A percentile compares a stretch with the other conserved stretches of the same genome.
Conservation (phyloP, 2,797 vertebrate species). For the Chaetodon trifasciatus region DNA sequence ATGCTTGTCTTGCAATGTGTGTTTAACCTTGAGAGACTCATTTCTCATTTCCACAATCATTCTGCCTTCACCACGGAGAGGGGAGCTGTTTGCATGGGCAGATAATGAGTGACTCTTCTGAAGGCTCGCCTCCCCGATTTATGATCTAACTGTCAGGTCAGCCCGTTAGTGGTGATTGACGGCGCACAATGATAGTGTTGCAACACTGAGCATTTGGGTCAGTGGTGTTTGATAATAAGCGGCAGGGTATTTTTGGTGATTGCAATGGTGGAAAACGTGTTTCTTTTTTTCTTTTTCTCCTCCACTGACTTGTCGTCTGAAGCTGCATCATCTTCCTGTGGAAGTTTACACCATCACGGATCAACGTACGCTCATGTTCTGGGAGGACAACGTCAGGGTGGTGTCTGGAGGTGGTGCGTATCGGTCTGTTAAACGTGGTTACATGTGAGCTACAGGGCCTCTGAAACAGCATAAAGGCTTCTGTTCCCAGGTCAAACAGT, state of each 20-base stretch:
- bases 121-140: conserved; percentile 63
- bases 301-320: background rate
- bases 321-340: background rate
- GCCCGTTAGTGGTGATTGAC: conserved; percentile 70
- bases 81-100: conserved; percentile 55
- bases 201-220: conserved; percentile 51
- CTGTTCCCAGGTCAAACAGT: too few species aligned
- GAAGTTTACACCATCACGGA: background rate
- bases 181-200: conserved; percentile 42
- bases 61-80: conserved; percentile 41
- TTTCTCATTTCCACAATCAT: conserved; percentile 73
- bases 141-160: conserved; percentile 60
- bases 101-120: conserved; percentile 71
- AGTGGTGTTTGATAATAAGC: conserved; percentile 41
- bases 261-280: background rate
- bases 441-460: background rate
- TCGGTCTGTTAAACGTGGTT: background rate
- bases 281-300: background rate
- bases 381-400: background rate
- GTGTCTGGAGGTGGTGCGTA: background rate
- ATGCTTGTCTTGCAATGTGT: conserved; percentile 47
- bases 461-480: background rate
- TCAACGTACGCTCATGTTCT: background rate
- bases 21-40: conserved; percentile 73
- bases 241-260: background rate